phyloP scores from a whole-genome alignment of 2,113 vertebrate genomes.

The Irena cyanogastra region DNA sequence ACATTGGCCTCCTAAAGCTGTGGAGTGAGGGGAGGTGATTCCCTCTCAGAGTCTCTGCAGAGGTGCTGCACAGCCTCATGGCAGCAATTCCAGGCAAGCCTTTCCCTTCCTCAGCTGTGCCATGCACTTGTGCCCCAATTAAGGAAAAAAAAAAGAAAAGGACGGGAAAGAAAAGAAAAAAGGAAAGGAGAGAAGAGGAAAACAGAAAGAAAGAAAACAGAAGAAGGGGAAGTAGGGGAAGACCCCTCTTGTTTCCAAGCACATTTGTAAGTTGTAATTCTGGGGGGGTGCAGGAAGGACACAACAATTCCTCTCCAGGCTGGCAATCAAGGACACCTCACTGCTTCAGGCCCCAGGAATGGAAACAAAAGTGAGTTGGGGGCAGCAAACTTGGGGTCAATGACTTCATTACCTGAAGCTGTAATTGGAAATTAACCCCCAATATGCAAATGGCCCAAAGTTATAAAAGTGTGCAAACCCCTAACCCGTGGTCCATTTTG shows the following conservation, averaged over 20 bases:
- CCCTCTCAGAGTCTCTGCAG: background rate
- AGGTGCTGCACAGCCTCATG: background rate
- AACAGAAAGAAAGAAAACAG: background rate
- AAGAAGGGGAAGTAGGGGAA: rapidly evolving
- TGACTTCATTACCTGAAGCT: background rate
- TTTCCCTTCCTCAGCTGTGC: background rate
- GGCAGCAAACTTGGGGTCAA: background rate
- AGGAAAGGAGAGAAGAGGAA: background rate
- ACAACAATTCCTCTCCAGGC: background rate
- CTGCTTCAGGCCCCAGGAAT: background rate
- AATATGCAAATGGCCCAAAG: background rate
- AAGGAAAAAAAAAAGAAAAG: background rate
- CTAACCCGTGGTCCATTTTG: background rate
- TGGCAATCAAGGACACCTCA: background rate
- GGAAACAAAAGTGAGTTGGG: background rate
- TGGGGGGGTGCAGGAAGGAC: background rate
- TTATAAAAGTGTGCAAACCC: background rate
- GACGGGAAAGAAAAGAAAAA: background rate
- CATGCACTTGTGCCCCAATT: background rate
- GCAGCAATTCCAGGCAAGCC: background rate
- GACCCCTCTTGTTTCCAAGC: background rate
- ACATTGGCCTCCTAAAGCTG: background rate
- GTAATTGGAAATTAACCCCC: background rate
- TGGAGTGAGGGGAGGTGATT: background rate
- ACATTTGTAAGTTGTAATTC: background rate